A percentile compares a stretch with the other conserved stretches of the same genome.
phyloP scores from a whole-genome alignment of 1,140 invertebrate species.

The Oncopeltus fasciatus region DNA sequence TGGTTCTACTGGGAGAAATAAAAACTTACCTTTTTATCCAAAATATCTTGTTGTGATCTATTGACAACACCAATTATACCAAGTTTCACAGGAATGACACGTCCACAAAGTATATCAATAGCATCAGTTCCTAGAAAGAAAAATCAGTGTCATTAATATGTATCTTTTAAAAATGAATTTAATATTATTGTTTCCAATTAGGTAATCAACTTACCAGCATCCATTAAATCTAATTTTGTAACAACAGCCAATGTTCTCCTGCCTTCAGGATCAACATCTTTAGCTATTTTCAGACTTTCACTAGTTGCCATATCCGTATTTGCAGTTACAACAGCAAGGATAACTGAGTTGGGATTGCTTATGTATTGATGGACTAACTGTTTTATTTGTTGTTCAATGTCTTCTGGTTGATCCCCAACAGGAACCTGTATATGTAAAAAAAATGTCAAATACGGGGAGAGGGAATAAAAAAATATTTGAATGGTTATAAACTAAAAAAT shows the following conservation, averaged over 20 bases:
- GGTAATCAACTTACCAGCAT: constrained; percentile 70
- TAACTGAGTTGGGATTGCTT: constrained; percentile 80
- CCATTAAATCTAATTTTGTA: constrained; percentile 98
- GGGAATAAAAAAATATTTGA: too few relatives aligned
- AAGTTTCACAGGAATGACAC: constrained; percentile 94
- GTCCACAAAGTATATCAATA: constrained; percentile 91
- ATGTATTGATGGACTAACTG: constrained; percentile 73
- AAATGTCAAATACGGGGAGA: too few relatives aligned
- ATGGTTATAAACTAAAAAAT: too few relatives aligned
- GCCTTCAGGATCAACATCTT: constrained; percentile 92
- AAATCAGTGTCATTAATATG: too few relatives aligned
- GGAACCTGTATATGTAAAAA: constrained; percentile 40
- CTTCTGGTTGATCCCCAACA: constrained; percentile 79
- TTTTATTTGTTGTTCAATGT: constrained; percentile 74
- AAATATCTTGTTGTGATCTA: constrained; percentile 93
- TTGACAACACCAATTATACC: constrained; percentile 98
- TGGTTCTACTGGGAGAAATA: too few relatives aligned
- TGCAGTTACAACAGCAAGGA: constrained; percentile 82
- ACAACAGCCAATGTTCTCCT: constrained; percentile 89
- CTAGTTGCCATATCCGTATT: constrained; percentile 97
- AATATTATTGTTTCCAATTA: too few relatives aligned
- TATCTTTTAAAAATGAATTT: not conserved
- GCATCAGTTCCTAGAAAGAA: constrained; percentile 78
- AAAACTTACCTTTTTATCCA: constrained; percentile 71
- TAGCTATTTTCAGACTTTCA: constrained; percentile 87